Conservation (phyloP, 2,113 vertebrate species). For the Pedetes capensis region DNA sequence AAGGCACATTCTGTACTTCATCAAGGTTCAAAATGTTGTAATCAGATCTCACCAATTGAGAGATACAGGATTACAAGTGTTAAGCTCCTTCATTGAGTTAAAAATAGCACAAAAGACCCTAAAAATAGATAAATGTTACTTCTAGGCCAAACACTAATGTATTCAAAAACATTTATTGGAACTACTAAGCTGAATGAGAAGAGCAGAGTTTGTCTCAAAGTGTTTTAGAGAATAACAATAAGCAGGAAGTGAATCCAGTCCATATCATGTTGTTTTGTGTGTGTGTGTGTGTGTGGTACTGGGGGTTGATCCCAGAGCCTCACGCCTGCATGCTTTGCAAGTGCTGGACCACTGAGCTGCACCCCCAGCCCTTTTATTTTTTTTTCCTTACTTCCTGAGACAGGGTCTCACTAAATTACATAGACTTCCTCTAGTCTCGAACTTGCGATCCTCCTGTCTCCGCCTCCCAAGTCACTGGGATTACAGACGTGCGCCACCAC, state of each 20-base stretch:
- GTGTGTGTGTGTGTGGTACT: too few species aligned
- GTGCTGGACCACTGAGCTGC: too few species aligned
- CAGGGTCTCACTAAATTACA: too few species aligned
- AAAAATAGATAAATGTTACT: neutral
- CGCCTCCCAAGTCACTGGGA: too few species aligned
- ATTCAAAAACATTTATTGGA: neutral
- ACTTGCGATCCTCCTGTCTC: too few species aligned
- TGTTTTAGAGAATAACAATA: neutral
- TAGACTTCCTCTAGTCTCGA: too few species aligned
- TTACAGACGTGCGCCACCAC: too few species aligned
- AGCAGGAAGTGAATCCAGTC: neutral
- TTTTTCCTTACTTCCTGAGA: too few species aligned
- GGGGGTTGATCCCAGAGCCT: too few species aligned
- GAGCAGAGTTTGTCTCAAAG: neutral
- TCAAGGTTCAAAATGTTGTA: neutral
- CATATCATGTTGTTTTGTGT: too few species aligned
- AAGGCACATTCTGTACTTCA: neutral
- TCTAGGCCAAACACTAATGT: neutral
- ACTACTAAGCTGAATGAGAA: neutral
- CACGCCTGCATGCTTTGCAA: too few species aligned
- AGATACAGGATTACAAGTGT: neutral
- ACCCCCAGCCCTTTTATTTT: too few species aligned
- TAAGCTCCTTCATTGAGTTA: neutral
- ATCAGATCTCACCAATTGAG: neutral
- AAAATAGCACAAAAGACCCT: neutral